Conservation (phyloP, 2,797 vertebrate genomes). For the Myotis pilosus region DNA sequence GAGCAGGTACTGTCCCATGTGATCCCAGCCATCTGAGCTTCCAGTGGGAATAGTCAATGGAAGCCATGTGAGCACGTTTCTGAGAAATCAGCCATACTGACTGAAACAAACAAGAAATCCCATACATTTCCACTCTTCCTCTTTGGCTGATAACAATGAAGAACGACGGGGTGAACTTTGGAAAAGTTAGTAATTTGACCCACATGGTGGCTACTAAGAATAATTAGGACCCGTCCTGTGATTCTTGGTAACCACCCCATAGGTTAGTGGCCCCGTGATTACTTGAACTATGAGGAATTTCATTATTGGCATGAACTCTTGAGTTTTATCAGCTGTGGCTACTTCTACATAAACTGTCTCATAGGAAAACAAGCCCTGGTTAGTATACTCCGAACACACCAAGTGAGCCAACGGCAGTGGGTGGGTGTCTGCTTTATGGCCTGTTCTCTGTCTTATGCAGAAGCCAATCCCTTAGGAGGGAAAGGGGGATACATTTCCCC, state of each 20-base stretch:
- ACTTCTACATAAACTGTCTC: slow-evolving; percentile 55
- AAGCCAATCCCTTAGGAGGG: background rate
- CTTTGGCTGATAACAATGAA: background rate
- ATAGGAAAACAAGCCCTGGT: slow-evolving; percentile 39
- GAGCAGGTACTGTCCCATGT: background rate
- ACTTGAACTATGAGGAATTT: slow-evolving; percentile 64
- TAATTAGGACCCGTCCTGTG: background rate
- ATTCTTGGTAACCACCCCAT: slow-evolving; percentile 18
- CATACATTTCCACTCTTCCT: background rate
- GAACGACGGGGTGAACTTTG: background rate
- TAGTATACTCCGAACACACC: slow-evolving; percentile 29
- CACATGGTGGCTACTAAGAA: background rate
- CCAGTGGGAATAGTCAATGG: background rate
- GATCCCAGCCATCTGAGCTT: background rate
- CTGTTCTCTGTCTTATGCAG: slow-evolving; percentile 19
- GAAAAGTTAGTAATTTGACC: slow-evolving; percentile 46
- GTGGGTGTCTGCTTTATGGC: background rate
- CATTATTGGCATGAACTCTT: slow-evolving; percentile 1
- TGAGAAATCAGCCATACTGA: slow-evolving; percentile 3
- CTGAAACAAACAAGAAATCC: background rate
- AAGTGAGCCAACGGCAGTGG: background rate
- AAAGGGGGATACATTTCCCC: background rate
- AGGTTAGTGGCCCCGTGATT: slow-evolving; percentile 28
- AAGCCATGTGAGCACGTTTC: background rate
- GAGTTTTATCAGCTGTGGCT: slow-evolving; percentile 60